Evolutionary conservation across 2,888 invertebrate species (phyloP).

Genomic region (Idaea dimidiata): DNA sequence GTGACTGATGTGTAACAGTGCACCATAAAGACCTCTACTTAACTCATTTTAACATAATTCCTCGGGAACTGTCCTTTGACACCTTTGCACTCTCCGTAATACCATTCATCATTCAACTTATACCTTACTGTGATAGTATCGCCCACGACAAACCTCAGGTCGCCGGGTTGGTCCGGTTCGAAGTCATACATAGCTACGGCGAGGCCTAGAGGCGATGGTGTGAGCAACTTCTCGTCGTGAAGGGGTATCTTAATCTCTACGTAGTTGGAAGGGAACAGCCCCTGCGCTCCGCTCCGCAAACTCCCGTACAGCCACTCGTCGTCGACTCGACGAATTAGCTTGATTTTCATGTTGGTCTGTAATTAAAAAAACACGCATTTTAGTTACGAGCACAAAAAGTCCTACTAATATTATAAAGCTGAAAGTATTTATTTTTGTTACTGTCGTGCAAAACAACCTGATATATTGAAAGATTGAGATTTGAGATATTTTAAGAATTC

Average conservation of each 20-base stretch:
- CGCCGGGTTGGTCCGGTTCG: conserved; percentile 78
- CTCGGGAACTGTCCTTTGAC: conserved; percentile 88
- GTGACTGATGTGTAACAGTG: not conserved
- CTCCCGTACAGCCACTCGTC: conserved; percentile 91
- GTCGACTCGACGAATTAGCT: conserved; percentile 85
- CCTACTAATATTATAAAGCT: too few species aligned
- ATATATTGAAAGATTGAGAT: too few species aligned
- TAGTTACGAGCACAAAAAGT: not conserved
- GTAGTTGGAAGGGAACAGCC: conserved; percentile 91
- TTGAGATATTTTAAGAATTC: too few species aligned
- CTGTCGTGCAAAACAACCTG: too few species aligned
- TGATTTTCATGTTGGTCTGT: conserved; percentile 87
- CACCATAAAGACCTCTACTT: conserved; percentile 18
- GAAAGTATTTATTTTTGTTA: too few species aligned
- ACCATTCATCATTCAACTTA: conserved; percentile 88
- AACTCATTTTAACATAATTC: conserved; percentile 85
- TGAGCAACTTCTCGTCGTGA: conserved; percentile 52
- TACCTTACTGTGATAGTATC: conserved; percentile 82
- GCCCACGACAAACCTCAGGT: conserved; percentile 57
- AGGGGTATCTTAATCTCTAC: conserved; percentile 88
- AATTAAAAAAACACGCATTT: conserved; percentile 35
- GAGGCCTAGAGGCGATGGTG: conserved; percentile 51
- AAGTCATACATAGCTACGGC: conserved; percentile 87
- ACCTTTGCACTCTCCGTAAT: conserved; percentile 86
- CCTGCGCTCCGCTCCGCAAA: conserved; percentile 83